Percentiles rank a stretch among this genome's conserved stretches.
Conservation (phyloP, 2,113 vertebrate genomes). For the Parotia lawesii region DNA sequence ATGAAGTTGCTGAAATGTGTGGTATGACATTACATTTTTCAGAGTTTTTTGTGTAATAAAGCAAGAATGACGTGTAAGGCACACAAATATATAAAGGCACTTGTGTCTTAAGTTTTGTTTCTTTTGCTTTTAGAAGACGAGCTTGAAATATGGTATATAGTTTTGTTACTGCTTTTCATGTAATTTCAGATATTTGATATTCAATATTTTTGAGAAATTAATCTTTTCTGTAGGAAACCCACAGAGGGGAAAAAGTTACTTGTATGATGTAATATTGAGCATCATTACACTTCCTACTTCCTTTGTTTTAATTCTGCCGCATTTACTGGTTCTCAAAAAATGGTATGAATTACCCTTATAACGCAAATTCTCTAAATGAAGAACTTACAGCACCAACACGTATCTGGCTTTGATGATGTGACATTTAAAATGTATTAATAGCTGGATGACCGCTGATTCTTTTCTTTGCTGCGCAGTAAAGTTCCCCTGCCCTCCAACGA, state of each 20-base stretch:
- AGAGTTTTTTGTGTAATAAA: neutral
- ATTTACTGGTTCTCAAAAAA: neutral
- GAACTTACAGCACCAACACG: fast-evolving
- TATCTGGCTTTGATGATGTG: neutral
- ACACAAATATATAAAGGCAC: neutral
- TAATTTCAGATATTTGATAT: neutral
- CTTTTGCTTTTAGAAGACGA: neutral
- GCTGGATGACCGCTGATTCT: neutral
- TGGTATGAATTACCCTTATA: neutral
- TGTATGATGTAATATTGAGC: neutral
- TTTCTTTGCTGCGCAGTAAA: slow-evolving; percentile 73
- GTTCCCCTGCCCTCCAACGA: slow-evolving; percentile 87
- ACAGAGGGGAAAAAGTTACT: neutral
- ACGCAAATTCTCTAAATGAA: neutral
- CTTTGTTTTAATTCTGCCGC: neutral
- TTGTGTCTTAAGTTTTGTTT: neutral
- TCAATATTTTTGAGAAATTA: neutral
- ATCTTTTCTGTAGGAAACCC: neutral
- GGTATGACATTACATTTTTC: slow-evolving; percentile 70
- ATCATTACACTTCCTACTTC: neutral
- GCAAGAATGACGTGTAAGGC: neutral
- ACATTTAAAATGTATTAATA: neutral
- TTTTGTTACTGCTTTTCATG: neutral
- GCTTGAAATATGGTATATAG: neutral
- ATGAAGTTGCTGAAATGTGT: slow-evolving; percentile 90